These are phyloP conservation scores for Entomobrya proxima DNA, from an alignment of 2,888 invertebrate genomes.

Conservation along the genomic window DNA sequence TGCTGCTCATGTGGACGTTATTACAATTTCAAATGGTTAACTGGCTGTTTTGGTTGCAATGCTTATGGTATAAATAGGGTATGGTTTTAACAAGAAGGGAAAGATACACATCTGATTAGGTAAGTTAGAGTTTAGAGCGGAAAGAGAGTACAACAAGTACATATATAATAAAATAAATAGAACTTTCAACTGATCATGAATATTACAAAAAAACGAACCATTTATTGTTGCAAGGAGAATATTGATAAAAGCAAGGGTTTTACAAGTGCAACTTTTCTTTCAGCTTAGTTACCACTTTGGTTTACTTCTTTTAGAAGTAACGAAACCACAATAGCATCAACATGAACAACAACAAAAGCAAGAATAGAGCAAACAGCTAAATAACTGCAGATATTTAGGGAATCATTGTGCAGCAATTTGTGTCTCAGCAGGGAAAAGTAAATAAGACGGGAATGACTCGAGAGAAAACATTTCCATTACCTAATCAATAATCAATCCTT, in stretches of 20 bases:
- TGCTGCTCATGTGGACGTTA: neutral
- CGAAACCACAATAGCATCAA: neutral
- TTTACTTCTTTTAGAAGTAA: constrained; percentile 1
- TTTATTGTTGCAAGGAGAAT: neutral
- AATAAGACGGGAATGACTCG: constrained; percentile 75
- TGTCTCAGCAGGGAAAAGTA: constrained; percentile 76
- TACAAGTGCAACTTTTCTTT: neutral
- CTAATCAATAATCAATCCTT: constrained; percentile 75
- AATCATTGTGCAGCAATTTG: constrained; percentile 76
- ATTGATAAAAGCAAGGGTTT: neutral
- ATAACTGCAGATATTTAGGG: constrained; percentile 70
- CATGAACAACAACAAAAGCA: constrained; percentile 11
- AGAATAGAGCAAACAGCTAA: neutral
- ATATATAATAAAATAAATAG: neutral
- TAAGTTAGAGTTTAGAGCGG: neutral
- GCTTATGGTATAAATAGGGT: constrained; percentile 8
- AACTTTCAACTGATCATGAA: constrained; percentile 18
- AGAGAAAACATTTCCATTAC: constrained; percentile 75
- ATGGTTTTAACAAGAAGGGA: neutral
- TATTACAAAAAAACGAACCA: neutral
- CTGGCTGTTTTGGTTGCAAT: constrained; percentile 10
- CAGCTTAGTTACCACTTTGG: neutral
- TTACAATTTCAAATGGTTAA: constrained; percentile 13
- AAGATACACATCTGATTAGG: constrained; percentile 45
- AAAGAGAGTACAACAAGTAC: constrained; percentile 15